A percentile compares a stretch with the other conserved stretches of the same genome.
Evolutionary conservation across 1,140 invertebrate species (phyloP).

Genomic region (Ips typographus): DNA sequence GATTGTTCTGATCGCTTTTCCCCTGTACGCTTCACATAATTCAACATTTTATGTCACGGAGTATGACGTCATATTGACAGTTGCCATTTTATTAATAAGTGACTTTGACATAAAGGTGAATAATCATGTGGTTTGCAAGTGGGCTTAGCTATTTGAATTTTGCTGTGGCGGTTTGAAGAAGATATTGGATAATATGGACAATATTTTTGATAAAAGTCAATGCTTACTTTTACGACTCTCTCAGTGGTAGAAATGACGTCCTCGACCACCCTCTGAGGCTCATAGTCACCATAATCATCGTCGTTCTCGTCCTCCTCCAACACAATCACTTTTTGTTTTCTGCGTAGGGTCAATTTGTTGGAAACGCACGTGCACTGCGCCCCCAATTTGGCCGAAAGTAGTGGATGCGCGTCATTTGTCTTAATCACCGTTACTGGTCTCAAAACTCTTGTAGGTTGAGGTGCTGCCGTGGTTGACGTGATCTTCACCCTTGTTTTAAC

Average conservation of each 20-base stretch:
- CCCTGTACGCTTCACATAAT: too few species aligned
- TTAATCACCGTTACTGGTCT: constrained; percentile 43
- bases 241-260: constrained; percentile 36
- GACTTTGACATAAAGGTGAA: too few species aligned
- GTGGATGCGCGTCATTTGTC: constrained; percentile 54
- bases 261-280: constrained; percentile 36
- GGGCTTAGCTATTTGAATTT: constrained; percentile 10
- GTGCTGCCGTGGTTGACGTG: constrained; percentile 22
- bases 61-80: too few species aligned
- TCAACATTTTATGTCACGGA: too few species aligned
- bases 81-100: too few species aligned
- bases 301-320: constrained; percentile 40
- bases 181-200: too few species aligned
- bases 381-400: constrained; percentile 68
- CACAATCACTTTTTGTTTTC: constrained; percentile 46
- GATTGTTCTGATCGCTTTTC: too few species aligned
- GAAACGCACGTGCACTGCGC: constrained; percentile 73
- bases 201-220: neutral
- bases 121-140: neutral
- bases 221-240: constrained; percentile 22
- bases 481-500: constrained; percentile 33
- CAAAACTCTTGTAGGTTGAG: constrained; percentile 34
- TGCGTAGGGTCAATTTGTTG: constrained; percentile 60
- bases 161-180: neutral
- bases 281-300: constrained; percentile 42